phyloP scores from a whole-genome alignment of 2,113 vertebrate species.

The Felis catus region F.catus_Fca126_mat1.0 CM031419.1:5025501-5026000 shows the following conservation, averaged over 20 bases:
- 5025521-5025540: constrained; percentile 47
- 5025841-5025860: not conserved
- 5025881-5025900: not conserved
- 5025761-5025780: not conserved
- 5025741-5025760: not conserved
- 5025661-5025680: not conserved
- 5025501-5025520: constrained; percentile 21
- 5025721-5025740: not conserved
- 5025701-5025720: not conserved
- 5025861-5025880: not conserved
- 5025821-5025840: not conserved
- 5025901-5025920: not conserved
- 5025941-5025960: not conserved
- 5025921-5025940: not conserved
- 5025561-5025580: not conserved
- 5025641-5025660: not conserved
- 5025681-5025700: not conserved
- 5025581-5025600: not conserved
- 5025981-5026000: not conserved
- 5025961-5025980: not conserved
- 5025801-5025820: not conserved
- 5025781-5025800: not conserved
- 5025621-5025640: accelerated
- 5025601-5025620: not conserved
- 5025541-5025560: constrained; percentile 67